Evolutionary conservation across 1,140 invertebrate species (phyloP).

Genomic region (Pteromalus puparum): DNA sequence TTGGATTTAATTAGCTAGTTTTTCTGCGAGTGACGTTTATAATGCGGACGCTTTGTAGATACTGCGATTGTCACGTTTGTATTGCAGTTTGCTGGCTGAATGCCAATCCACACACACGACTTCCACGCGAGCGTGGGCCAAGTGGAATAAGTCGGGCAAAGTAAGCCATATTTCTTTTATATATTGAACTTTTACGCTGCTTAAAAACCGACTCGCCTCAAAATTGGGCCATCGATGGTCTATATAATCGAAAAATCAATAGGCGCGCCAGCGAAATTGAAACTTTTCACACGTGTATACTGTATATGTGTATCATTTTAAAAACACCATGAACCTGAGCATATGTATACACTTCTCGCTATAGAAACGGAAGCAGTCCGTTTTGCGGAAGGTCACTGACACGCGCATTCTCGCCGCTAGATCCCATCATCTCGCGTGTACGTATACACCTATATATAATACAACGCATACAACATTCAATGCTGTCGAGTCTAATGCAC

Average conservation of each 20-base stretch:
- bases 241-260: background rate
- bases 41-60: background rate
- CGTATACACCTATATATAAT: too few relatives aligned
- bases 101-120: background rate
- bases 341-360: background rate
- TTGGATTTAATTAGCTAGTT: background rate
- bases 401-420: background rate
- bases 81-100: background rate
- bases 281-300: background rate
- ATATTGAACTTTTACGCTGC: background rate
- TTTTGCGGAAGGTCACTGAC: conserved; percentile 22
- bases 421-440: background rate
- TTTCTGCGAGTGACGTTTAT: background rate
- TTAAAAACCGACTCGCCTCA: background rate
- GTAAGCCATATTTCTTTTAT: conserved; percentile 4
- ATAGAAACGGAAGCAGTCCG: background rate
- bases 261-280: background rate
- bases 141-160: background rate
- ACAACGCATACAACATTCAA: background rate
- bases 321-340: background rate
- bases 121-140: too few relatives aligned
- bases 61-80: background rate
- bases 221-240: background rate
- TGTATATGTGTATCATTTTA: background rate
- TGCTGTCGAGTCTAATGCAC: background rate